These are phyloP conservation scores for Apogon hyalosoma DNA, from an alignment of 2,797 vertebrate genomes.

Conservation along the genomic window DNA sequence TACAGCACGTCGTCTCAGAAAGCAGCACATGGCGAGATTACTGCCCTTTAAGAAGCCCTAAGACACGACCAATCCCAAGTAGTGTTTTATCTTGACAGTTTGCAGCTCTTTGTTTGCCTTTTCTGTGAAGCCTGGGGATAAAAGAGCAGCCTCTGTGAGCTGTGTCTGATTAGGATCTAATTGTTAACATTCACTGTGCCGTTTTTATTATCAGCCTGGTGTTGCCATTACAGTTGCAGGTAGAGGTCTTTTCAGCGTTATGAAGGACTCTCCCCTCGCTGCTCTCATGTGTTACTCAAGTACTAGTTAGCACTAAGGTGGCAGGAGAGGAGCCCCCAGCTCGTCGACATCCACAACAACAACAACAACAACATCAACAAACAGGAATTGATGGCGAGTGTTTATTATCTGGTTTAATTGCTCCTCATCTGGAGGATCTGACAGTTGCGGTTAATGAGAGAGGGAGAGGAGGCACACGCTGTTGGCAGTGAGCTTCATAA, in stretches of 20 bases:
- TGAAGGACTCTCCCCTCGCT: conserved; percentile 74
- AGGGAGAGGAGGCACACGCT: conserved; percentile 79
- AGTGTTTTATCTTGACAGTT: conserved; percentile 86
- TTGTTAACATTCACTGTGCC: conserved; percentile 88
- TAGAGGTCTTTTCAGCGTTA: conserved; percentile 76
- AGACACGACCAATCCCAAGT: conserved; percentile 81
- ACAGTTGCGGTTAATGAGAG: conserved; percentile 91
- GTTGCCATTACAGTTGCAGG: conserved; percentile 73
- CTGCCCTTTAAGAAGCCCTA: conserved; percentile 77
- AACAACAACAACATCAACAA: conserved; percentile 84
- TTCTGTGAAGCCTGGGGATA: conserved; percentile 92
- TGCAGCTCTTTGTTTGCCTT: conserved; percentile 89
- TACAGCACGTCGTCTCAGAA: conserved; percentile 62
- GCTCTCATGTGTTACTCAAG: conserved; percentile 81
- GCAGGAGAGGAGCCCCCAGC: conserved; percentile 82
- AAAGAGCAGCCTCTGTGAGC: conserved; percentile 90
- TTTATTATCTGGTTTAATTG: conserved; percentile 91
- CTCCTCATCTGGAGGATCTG: conserved; percentile 90
- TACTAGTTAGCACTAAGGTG: conserved; percentile 87
- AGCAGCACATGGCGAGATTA: conserved; percentile 65
- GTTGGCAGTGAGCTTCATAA: conserved; percentile 81
- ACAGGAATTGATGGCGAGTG: conserved; percentile 88
- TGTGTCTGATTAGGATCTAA: conserved; percentile 94
- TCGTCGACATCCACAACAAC: conserved; percentile 82
- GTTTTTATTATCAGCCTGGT: conserved; percentile 78